Conservation (phyloP, 2,888 invertebrate genomes). For the Agrochola lychnidis region DNA sequence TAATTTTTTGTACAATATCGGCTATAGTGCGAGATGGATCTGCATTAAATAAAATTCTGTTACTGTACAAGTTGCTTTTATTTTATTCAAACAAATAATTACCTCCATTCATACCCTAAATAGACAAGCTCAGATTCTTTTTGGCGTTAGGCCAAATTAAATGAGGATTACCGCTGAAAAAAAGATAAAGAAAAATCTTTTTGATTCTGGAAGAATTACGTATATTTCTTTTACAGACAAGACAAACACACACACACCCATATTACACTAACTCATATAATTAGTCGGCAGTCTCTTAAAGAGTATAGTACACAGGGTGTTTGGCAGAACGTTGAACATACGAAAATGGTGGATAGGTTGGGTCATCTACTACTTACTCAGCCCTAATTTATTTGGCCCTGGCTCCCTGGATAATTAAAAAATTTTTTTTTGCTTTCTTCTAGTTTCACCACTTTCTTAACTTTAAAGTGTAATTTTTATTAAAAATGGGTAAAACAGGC, state of each 20-base stretch:
- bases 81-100: constrained; percentile 57
- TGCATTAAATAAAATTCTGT: constrained; percentile 91
- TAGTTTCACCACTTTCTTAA: no score
- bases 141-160: constrained; percentile 28
- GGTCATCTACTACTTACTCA: no score
- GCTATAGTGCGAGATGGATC: constrained; percentile 89
- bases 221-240: neutral
- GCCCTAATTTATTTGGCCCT: no score
- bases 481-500: no score
- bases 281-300: neutral
- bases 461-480: no score
- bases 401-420: no score
- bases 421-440: no score
- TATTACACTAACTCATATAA: neutral
- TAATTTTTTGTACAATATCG: constrained; percentile 90
- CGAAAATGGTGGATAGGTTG: no score
- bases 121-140: constrained; percentile 10
- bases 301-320: no score
- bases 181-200: neutral
- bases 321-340: no score
- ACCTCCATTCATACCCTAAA: constrained; percentile 9
- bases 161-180: constrained; percentile 23
- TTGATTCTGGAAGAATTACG: neutral
- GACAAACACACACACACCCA: neutral
- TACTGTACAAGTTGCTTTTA: constrained; percentile 84